Conservation (phyloP, 2,888 invertebrate genomes). For the Trachelus troglodyta region DNA sequence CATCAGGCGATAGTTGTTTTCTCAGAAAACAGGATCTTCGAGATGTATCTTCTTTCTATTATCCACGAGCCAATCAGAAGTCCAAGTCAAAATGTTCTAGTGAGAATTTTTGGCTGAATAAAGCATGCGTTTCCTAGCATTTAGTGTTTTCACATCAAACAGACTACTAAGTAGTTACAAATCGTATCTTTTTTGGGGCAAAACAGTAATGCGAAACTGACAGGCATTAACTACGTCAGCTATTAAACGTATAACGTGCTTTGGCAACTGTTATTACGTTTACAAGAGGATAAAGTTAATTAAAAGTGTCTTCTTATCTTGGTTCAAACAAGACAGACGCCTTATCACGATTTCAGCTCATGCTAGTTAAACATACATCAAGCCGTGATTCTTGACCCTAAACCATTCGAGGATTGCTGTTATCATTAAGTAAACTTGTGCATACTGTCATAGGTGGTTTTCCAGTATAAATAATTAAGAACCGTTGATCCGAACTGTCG, state of each 20-base stretch:
- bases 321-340: constrained; percentile 38
- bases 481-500: neutral
- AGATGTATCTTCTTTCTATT: neutral
- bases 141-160: neutral
- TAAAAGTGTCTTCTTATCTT: constrained; percentile 33
- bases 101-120: neutral
- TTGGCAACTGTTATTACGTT: neutral
- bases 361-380: neutral
- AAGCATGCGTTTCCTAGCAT: neutral
- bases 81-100: neutral
- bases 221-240: neutral
- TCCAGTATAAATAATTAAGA: neutral
- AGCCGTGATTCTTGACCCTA: neutral
- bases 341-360: constrained; percentile 31
- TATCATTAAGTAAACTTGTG: neutral
- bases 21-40: neutral
- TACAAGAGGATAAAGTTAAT: constrained; percentile 26
- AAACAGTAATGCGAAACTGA: neutral
- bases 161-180: neutral
- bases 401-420: neutral
- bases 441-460: neutral
- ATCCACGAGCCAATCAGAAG: neutral
- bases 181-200: neutral
- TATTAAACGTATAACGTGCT: neutral
- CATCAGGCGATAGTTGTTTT: neutral